Percentiles rank a stretch among this genome's conserved stretches.
These are phyloP conservation scores for Tapera naevia DNA, from an alignment of 2,797 vertebrate species.

Conservation along the genomic window DNA sequence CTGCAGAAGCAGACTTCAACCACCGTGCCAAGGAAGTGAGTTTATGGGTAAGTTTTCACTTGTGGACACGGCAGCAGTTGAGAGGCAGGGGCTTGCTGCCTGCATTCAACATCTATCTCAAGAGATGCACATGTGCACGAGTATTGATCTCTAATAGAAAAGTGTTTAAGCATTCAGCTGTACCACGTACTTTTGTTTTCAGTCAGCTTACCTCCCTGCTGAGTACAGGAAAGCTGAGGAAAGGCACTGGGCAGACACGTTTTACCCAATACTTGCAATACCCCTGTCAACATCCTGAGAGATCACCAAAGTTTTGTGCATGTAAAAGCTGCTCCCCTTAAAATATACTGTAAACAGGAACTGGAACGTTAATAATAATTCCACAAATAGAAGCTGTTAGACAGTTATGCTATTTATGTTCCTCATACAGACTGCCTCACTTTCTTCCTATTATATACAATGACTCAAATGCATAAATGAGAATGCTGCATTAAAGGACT, in stretches of 20 bases:
- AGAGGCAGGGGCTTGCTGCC: fast-evolving
- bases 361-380: background rate
- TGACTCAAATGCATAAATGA: background rate
- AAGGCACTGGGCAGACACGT: fast-evolving
- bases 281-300: background rate
- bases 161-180: background rate
- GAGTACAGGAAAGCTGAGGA: background rate
- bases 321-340: background rate
- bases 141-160: fast-evolving
- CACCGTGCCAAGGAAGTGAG: fast-evolving
- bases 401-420: background rate
- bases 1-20: background rate
- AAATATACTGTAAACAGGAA: background rate
- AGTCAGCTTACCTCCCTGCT: background rate
- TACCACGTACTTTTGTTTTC: background rate
- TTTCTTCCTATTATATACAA: background rate
- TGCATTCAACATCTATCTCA: background rate
- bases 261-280: background rate
- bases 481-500: background rate
- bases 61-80: background rate
- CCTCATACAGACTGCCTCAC: background rate
- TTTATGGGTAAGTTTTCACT: background rate
- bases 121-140: fast-evolving
- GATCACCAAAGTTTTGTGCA: background rate
- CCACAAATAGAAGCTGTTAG: background rate